Evolutionary conservation across 1,140 invertebrate species (phyloP).

Genomic region (Drosophila yakuba): DNA sequence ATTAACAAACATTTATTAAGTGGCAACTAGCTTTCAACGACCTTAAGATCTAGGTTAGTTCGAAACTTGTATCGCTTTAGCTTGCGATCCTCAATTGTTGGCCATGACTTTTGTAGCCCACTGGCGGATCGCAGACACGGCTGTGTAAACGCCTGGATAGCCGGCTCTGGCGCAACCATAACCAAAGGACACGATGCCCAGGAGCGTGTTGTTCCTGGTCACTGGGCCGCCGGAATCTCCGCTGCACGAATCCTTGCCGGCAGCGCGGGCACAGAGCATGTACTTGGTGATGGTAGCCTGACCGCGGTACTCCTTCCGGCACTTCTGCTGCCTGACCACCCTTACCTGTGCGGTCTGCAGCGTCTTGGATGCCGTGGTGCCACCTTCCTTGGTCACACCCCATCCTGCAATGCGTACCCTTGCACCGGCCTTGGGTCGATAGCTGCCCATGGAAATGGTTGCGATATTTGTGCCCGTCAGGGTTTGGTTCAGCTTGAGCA

Average conservation of each 20-base stretch:
- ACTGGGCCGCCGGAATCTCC: slow-evolving; percentile 59
- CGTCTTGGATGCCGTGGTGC: slow-evolving; percentile 17
- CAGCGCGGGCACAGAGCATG: slow-evolving; percentile 56
- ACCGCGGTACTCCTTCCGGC: slow-evolving; percentile 2
- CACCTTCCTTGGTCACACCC: slow-evolving; percentile 44
- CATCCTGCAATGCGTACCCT: slow-evolving; percentile 47
- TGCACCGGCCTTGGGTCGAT: slow-evolving; percentile 28
- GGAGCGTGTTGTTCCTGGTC: slow-evolving; percentile 6
- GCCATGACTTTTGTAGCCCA: slow-evolving; percentile 40
- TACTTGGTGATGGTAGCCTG: slow-evolving; percentile 27
- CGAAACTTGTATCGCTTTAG: not conserved
- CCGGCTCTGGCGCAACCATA: slow-evolving; percentile 47
- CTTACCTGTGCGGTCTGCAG: slow-evolving; percentile 6
- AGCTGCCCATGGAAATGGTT: slow-evolving; percentile 37
- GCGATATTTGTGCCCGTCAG: slow-evolving; percentile 55
- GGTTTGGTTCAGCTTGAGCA: slow-evolving; percentile 37
- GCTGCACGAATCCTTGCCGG: slow-evolving; percentile 48
- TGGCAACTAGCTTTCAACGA: not conserved
- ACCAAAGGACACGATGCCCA: slow-evolving; percentile 62
- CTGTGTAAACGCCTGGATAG: slow-evolving; percentile 57
- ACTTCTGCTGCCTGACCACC: not conserved
- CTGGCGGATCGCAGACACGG: not conserved
- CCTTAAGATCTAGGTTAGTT: slow-evolving; percentile 21
- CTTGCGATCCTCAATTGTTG: slow-evolving; percentile 33
- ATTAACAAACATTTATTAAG: slow-evolving; percentile 32